A percentile compares a stretch with the other conserved stretches of the same genome.
Evolutionary conservation across 2,797 vertebrate species (phyloP).

Genomic region (Echiichthys vipera): DNA sequence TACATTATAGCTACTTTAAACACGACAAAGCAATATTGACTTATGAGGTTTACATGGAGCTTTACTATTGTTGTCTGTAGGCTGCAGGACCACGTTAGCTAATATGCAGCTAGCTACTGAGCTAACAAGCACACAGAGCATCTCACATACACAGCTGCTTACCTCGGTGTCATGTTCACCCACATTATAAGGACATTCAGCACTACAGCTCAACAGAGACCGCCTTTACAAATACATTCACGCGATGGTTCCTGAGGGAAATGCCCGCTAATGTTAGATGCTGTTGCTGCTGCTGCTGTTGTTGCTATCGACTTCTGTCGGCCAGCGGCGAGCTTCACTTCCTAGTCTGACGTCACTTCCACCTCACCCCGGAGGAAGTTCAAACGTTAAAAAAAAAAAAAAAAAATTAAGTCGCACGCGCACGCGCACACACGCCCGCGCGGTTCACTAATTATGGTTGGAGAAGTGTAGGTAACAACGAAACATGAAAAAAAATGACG

Average conservation of each 20-base stretch:
- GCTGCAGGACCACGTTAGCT: slow-evolving; percentile 53
- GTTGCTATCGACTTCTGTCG: slow-evolving; percentile 20
- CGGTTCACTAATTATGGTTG: too few species aligned
- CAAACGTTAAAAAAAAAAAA: background rate
- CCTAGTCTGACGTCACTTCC: slow-evolving; percentile 76
- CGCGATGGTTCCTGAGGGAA: background rate
- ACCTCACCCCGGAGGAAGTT: slow-evolving; percentile 21
- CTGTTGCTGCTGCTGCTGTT: background rate
- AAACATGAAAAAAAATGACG: background rate
- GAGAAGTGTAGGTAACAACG: too few species aligned
- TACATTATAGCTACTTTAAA: background rate
- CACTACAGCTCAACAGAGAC: slow-evolving; percentile 16
- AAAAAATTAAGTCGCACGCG: background rate
- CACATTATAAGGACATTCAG: slow-evolving; percentile 13
- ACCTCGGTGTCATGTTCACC: slow-evolving; percentile 76
- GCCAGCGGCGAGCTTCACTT: slow-evolving; percentile 53
- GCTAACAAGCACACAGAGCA: slow-evolving; percentile 40
- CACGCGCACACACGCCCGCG: background rate
- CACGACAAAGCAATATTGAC: too few species aligned
- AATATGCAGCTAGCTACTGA: slow-evolving; percentile 36
- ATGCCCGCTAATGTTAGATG: background rate
- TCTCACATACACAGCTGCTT: slow-evolving; percentile 28
- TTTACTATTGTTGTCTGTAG: background rate
- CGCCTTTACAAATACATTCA: slow-evolving; percentile 9
- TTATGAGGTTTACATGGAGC: background rate